Base-by-base conservation (phyloP, 1,140 invertebrate genomes). In the Aphelinus certus region DNA sequence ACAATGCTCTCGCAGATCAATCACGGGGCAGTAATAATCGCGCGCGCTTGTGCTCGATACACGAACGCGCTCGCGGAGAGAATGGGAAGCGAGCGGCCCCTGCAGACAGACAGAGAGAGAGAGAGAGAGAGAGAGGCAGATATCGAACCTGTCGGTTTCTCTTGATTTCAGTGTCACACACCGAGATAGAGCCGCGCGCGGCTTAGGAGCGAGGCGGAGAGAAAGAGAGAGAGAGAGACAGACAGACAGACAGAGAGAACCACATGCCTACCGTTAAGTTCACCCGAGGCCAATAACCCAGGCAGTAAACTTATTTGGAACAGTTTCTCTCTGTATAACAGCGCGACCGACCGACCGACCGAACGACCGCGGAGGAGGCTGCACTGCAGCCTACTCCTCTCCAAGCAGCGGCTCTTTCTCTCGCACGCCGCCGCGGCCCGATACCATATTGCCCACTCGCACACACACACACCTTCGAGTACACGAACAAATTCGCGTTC, bases 251-350 rank as follows among this genome's bases (percentile, higher is more conserved):
- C 3, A 26, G 45, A 2, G 4, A 63, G 45, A 63, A 26, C 26
- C 47, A 7, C 26, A 26, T 56, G 57, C 64, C 75, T 76, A 76
- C 75, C 75, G 75, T 76, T 76, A 76, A 79, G 76, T 76, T 76
- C 75, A 76, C 53, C 56, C 65, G 75, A 76, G 75, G 75, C 75
- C 75, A 76, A 73, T 76, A 76, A 76, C 75, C 75, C 71, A 76
- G 73, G 66, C 66, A 58, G 73, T 64, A 69, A 75, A 75, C 73
- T 75, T 75, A 75, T 75, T 75, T 75, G 73, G 67, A 75, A 75
- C 69, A 75, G 73, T 69, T 70, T 75, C 72, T 61, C 64, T 66
- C 45, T 63, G 10, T 49, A 26, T 51, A 45, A 55, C 26, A 7
- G 7, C 26, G 26, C 10, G 7, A 57, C 56, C 56, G 10, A 7